phyloP scores from a whole-genome alignment of 2,888 invertebrate species.

The Leuctra nigra region DNA sequence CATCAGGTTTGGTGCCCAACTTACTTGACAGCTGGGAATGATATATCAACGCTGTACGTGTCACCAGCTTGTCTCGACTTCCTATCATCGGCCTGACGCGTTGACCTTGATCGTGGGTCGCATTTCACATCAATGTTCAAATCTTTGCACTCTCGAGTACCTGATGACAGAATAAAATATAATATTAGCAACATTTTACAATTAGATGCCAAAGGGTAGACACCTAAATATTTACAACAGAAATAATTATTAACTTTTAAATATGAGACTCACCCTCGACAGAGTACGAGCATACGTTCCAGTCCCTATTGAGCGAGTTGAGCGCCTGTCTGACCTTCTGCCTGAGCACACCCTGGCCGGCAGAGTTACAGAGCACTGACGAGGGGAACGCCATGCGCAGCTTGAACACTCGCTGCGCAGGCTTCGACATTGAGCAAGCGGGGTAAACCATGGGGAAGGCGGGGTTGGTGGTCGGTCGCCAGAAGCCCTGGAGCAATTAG shows the following conservation, averaged over 20 bases:
- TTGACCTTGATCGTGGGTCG: constrained; percentile 64
- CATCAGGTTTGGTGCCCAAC: no score
- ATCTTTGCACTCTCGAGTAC: constrained; percentile 80
- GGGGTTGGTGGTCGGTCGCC: constrained; percentile 84
- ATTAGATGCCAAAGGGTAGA: no score
- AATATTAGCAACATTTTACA: no score
- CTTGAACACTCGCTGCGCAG: constrained; percentile 92
- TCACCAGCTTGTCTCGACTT: constrained; percentile 82
- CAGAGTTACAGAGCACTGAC: constrained; percentile 92
- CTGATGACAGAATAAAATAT: no score
- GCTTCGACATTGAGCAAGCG: constrained; percentile 81
- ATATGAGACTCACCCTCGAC: constrained; percentile 70
- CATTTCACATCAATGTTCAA: constrained; percentile 87
- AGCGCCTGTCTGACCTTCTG: constrained; percentile 86
- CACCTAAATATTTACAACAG: no score
- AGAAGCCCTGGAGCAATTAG: constrained; percentile 66
- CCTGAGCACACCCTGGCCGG: constrained; percentile 84
- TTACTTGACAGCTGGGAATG: constrained; percentile 91
- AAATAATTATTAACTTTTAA: no score
- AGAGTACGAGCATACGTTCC: constrained; percentile 94
- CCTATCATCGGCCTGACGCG: constrained; percentile 62
- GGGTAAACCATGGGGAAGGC: constrained; percentile 78
- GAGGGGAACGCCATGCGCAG: constrained; percentile 93
- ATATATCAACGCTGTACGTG: constrained; percentile 85
- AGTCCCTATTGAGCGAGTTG: constrained; percentile 85